Base-by-base conservation (phyloP, 2,888 invertebrate species). In the Oegoconia quadripuncta region DNA sequence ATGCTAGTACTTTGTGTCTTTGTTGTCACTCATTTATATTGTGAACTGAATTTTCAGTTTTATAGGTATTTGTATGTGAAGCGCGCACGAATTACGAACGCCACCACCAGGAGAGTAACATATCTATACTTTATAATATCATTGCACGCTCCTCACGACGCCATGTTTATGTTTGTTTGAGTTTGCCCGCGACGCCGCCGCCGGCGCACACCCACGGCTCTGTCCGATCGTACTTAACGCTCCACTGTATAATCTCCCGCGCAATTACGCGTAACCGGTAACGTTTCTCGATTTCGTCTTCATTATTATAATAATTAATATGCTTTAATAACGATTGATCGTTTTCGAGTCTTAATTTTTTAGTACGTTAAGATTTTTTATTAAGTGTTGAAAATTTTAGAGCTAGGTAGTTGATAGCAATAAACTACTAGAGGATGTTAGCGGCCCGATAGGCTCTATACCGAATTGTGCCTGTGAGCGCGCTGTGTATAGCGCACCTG, bases 381-480 rank as follows among this genome's bases (percentile, higher is more conserved):
- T 71, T 81, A 80, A 80, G 73, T 78, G 81, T 82, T 80, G 61
- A 77, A 74, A 60, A 42, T 64, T 67, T 64, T 74, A 76, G 68
- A 60, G 43, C 48, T 77, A 79, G 75, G 66, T 75, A 75, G 77
- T 58, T 54, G 62, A 73, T 80, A 77, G 79, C 75, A 68, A 77
- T 72, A 73, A 74, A 55, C 56, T 62, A 52, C 42, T 60, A 56
- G 58, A 48, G 44, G 56, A 52, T 40, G 59, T 62, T 52, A 59
- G 60, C 56, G 55, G 64, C 57, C 69, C 65, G 63, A 53, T 58
- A 62, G 68, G 60, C 62, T 60, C 59, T 56, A 68, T 56, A 68
- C 75, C 74, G 71, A 61, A 59, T 67, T 51, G 80, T 73, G 74
- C 73, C 75, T 73, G 67, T 53, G 49, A 49, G 46, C 42, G 60